A percentile compares a stretch with the other conserved stretches of the same genome.
Conservation (phyloP, 1,140 invertebrate species). For the Drosophila tropicalis region DNA sequence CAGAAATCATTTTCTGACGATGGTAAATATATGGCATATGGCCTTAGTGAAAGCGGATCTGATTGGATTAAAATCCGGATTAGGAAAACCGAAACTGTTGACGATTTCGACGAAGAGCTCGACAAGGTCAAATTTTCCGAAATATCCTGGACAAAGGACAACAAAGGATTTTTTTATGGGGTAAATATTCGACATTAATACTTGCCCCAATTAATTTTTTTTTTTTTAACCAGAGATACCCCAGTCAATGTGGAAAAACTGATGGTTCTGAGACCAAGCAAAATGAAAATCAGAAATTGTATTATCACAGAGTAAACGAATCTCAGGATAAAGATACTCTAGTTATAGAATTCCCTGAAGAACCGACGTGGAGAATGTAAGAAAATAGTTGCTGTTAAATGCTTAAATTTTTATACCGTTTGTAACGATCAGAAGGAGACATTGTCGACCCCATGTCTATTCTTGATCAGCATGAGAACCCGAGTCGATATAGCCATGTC, state of each 20-base stretch:
- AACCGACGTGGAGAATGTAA: constrained; percentile 96
- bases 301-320: constrained; percentile 95
- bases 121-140: constrained; percentile 96
- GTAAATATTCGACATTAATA: constrained; percentile 84
- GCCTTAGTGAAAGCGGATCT: constrained; percentile 94
- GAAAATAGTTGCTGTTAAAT: constrained; percentile 50
- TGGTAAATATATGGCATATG: constrained; percentile 95
- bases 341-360: constrained; percentile 94
- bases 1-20: constrained; percentile 94
- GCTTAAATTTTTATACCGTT: no score
- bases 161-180: constrained; percentile 97
- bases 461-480: no score
- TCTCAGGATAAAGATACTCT: constrained; percentile 94
- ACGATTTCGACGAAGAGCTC: constrained; percentile 94
- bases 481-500: no score
- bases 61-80: constrained; percentile 97
- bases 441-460: no score
- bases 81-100: constrained; percentile 89
- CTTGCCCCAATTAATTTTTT: background rate
- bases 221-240: constrained; percentile 83
- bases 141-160: constrained; percentile 97
- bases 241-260: constrained; percentile 90
- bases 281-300: constrained; percentile 96
- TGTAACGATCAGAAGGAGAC: no score
- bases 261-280: constrained; percentile 96